Evolutionary conservation across 2,113 vertebrate genomes (phyloP).

Genomic region (Canis aureus): DNA sequence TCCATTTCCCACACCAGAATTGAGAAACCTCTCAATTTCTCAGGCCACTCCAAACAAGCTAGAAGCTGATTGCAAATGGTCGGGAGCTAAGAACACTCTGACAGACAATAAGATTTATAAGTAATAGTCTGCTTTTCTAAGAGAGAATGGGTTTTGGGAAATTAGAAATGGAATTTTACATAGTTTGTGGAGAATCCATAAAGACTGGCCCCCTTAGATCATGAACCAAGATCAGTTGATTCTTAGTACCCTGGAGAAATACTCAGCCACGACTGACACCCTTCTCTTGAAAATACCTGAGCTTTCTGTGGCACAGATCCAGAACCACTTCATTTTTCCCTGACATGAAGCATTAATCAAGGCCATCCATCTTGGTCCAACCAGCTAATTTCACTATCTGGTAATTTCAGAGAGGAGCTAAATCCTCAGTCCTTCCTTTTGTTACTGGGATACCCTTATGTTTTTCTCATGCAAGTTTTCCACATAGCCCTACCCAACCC

Average conservation of each 20-base stretch:
- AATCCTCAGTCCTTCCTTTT: background rate
- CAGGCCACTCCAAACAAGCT: background rate
- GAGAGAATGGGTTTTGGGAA: background rate
- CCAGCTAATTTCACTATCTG: background rate
- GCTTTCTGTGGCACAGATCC: background rate
- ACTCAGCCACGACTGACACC: too few species aligned
- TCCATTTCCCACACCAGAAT: slow-evolving; percentile 58
- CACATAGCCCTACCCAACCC: background rate
- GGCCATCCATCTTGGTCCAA: background rate
- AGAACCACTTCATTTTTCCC: background rate
- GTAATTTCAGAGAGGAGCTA: background rate
- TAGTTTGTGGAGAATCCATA: background rate
- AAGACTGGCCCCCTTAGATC: background rate
- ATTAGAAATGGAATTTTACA: background rate
- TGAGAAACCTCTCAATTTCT: background rate
- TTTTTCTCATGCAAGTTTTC: background rate
- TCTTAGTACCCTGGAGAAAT: background rate
- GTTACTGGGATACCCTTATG: background rate
- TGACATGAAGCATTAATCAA: background rate
- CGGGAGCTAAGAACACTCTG: background rate
- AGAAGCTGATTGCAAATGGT: background rate
- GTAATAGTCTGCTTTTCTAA: background rate
- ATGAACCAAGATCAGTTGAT: background rate
- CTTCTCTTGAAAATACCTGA: background rate
- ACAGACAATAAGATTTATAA: background rate